Conservation (phyloP, 2,113 vertebrate species). For the Lepus americanus region DNA sequence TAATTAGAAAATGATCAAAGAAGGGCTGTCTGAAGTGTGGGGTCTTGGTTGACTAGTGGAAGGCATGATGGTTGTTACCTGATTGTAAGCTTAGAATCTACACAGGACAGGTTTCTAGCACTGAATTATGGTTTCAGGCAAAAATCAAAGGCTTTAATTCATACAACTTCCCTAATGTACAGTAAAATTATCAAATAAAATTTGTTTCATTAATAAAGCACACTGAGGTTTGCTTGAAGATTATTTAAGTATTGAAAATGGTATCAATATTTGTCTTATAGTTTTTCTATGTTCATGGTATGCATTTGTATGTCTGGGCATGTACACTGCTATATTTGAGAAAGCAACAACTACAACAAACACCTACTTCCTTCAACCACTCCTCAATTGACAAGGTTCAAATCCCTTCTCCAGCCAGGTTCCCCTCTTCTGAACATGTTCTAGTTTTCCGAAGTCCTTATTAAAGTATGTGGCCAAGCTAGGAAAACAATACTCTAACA, state of each 20-base stretch:
- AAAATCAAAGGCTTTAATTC: background rate
- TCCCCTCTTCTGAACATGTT: background rate
- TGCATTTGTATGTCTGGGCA: background rate
- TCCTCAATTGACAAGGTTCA: constrained; percentile 34
- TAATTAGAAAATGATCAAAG: background rate
- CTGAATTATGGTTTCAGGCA: background rate
- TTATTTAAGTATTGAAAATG: constrained; percentile 18
- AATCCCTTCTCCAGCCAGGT: background rate
- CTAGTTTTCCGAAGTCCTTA: background rate
- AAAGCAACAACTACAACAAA: background rate
- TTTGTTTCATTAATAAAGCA: constrained; percentile 38
- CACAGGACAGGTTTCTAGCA: background rate
- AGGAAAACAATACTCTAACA: background rate
- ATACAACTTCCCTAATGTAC: background rate
- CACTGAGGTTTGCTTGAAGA: background rate
- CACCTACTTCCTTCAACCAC: background rate
- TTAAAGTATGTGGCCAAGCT: background rate
- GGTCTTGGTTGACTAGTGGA: background rate
- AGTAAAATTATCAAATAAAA: background rate
- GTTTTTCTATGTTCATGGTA: background rate
- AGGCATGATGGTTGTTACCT: background rate
- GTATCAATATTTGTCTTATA: background rate
- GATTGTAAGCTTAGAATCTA: background rate
- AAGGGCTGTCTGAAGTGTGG: background rate
- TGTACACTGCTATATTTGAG: background rate